phyloP scores from a whole-genome alignment of 1,140 invertebrate species.

The Papilio polyxenes region DNA sequence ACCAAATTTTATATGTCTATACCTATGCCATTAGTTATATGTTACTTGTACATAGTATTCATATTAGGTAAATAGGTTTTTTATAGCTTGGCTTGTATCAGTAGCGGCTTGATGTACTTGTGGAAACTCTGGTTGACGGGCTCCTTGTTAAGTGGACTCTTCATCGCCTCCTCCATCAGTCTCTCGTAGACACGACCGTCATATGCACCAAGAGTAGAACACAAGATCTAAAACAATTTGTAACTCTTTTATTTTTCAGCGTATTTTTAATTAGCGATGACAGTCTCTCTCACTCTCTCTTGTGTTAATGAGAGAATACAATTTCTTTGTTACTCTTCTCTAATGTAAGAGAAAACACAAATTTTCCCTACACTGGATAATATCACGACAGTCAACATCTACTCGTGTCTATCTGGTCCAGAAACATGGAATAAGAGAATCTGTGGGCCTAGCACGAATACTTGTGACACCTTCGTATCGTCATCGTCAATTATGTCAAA shows the following conservation, averaged over 20 bases:
- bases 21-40: not conserved
- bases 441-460: too few species aligned
- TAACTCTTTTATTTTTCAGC: not conserved
- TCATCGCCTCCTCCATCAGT: constrained; percentile 90
- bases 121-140: constrained; percentile 88
- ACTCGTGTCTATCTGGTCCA: too few species aligned
- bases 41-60: too few species aligned
- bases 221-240: constrained; percentile 73
- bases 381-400: too few species aligned
- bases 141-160: constrained; percentile 91
- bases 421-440: too few species aligned
- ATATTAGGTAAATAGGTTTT: too few species aligned
- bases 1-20: too few species aligned
- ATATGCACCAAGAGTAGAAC: constrained; percentile 90
- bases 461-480: too few species aligned
- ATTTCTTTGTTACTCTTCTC: not conserved
- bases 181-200: constrained; percentile 95
- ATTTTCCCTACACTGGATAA: too few species aligned
- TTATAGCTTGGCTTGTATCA: constrained; percentile 83
- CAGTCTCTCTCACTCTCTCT: not conserved
- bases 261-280: not conserved
- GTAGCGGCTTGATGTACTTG: constrained; percentile 87
- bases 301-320: not conserved
- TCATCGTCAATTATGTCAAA: too few species aligned
- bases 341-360: not conserved